Evolutionary conservation across 2,113 vertebrate genomes (phyloP).

Genomic region (Dromiciops gliroides): DNA sequence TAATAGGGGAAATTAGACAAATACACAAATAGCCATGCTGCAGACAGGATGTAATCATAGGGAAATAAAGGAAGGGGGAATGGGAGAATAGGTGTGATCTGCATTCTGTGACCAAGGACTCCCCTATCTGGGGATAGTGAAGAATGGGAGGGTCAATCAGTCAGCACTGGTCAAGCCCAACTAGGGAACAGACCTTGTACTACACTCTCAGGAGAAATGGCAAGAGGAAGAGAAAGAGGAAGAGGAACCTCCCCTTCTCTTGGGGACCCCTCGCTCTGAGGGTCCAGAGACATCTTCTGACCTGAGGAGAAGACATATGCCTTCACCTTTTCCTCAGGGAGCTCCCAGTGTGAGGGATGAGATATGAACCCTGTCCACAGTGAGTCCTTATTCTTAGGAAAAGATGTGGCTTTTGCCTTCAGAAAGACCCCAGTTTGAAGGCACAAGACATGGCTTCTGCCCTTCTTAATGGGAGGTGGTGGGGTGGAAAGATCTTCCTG

Average conservation of each 20-base stretch:
- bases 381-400: background rate
- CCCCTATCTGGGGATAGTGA: background rate
- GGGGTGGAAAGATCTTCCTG: background rate
- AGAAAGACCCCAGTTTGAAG: background rate
- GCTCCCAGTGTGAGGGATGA: background rate
- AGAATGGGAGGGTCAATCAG: background rate
- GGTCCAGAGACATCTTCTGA: background rate
- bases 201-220: background rate
- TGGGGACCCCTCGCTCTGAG: background rate
- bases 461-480: background rate
- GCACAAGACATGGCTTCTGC: background rate
- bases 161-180: slow-evolving; percentile 64
- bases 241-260: background rate
- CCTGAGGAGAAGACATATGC: background rate
- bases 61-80: background rate
- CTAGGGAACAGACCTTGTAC: slow-evolving; percentile 54
- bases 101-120: background rate
- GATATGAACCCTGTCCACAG: background rate
- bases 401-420: background rate
- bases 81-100: background rate
- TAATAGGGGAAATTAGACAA: background rate
- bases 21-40: background rate
- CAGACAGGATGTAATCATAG: background rate
- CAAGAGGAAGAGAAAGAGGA: background rate
- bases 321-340: background rate